Conservation (phyloP, 92 coral and sea anemone species). For the Desmophyllum pertusum region DNA sequence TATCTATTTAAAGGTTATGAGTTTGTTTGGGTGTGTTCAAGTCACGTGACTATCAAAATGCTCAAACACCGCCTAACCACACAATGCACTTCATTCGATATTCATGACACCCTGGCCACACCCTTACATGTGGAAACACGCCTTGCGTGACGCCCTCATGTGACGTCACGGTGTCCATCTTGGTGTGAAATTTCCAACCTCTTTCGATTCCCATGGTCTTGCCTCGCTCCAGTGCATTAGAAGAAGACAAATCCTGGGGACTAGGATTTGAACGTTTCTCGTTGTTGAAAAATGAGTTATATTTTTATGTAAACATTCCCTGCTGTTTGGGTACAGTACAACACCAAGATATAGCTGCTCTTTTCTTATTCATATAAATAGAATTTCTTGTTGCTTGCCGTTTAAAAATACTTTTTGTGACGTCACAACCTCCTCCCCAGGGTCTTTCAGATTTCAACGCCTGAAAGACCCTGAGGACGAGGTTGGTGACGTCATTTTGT, state of each 20-base stretch:
- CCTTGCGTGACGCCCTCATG: not conserved
- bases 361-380: no score
- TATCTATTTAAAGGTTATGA: not conserved
- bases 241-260: not conserved
- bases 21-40: not conserved
- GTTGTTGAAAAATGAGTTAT: not conserved
- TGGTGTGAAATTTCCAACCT: not conserved
- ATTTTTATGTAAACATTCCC: not conserved
- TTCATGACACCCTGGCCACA: not conserved
- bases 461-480: no score
- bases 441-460: no score
- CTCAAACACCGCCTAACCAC: not conserved
- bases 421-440: no score
- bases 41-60: conserved; percentile 5
- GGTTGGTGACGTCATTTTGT: no score
- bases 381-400: no score
- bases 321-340: not conserved
- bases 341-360: not conserved
- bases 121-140: not conserved
- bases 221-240: not conserved
- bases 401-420: no score
- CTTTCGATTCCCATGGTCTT: not conserved
- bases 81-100: not conserved
- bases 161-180: not conserved
- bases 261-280: no score